These are phyloP conservation scores for Castor canadensis DNA, from an alignment of 2,113 vertebrate species.

Conservation along the genomic window DNA sequence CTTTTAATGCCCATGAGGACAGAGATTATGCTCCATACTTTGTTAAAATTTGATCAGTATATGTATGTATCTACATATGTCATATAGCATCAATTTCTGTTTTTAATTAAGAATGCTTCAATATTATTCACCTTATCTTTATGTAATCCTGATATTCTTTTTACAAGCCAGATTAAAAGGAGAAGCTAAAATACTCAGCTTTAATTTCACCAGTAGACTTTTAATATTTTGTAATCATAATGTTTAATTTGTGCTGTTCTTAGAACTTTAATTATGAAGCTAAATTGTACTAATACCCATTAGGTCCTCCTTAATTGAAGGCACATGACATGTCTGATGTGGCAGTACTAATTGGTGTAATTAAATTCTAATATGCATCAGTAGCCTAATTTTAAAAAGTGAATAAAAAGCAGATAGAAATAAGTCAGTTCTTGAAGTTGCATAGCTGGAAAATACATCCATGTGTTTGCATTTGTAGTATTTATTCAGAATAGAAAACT, in stretches of 20 bases:
- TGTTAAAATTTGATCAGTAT: neutral
- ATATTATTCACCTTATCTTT: conserved; percentile 41
- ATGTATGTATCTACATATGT: neutral
- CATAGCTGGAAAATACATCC: conserved; percentile 48
- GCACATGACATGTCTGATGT: conserved; percentile 86
- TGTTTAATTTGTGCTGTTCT: conserved; percentile 85
- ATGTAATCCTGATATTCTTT: conserved; percentile 52
- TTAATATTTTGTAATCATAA: conserved; percentile 85
- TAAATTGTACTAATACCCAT: conserved; percentile 87
- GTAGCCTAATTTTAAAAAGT: conserved; percentile 81
- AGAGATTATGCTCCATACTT: neutral
- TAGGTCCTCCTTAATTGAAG: conserved; percentile 86
- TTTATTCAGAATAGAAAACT: neutral
- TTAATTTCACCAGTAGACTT: conserved; percentile 75
- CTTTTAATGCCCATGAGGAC: rapidly evolving
- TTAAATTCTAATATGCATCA: conserved; percentile 88
- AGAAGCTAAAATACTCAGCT: conserved; percentile 73
- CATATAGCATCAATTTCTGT: neutral
- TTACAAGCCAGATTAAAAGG: conserved; percentile 61
- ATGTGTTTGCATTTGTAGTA: conserved; percentile 37
- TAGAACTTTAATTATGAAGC: conserved; percentile 87
- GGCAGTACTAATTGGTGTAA: conserved; percentile 86
- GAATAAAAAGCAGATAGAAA: conserved; percentile 75
- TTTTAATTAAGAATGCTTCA: conserved; percentile 38
- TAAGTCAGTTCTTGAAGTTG: conserved; percentile 71